Evolutionary conservation across 1,140 invertebrate species (phyloP), one percentile per base, ranked within the genome.

Genomic region (Cydia pomonella): DNA sequence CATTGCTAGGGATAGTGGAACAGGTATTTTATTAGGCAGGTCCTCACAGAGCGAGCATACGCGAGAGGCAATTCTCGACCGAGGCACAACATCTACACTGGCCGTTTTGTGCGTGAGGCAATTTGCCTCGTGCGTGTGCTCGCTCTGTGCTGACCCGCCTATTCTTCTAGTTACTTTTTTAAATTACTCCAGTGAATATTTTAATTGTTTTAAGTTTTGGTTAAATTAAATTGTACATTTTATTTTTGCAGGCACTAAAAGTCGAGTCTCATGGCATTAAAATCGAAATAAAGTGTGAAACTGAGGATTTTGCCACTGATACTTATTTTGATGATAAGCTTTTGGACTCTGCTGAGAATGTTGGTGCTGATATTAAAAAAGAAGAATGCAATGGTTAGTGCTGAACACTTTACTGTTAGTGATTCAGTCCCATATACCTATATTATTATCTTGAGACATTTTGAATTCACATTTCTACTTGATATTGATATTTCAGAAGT

Each of bases 1-100:
- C 78, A 13, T 76, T 81, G 9, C 72, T 72, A 63, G 69, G 80
- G 29, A 62, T 79, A 27, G n/a, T 77, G 53, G 12, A 50, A 3
- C 50, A 63, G 74, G 72, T 50, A 75, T 63, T 74, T 72, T 73
- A 44, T 16, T n/a, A n/a, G n/a, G n/a, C n/a, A n/a, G n/a, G n/a
- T 16, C 12, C 18, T 47, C 23, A n/a, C n/a, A n/a, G n/a, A n/a
- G n/a, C n/a, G n/a, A n/a, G n/a, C n/a, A n/a, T n/a, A n/a, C n/a
- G n/a, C n/a, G n/a, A n/a, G n/a, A n/a, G n/a, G n/a, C n/a, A n/a
- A n/a, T n/a, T n/a, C n/a, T n/a, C n/a, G n/a, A n/a, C n/a, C n/a
- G n/a, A n/a, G n/a, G n/a, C n/a, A n/a, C n/a, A n/a, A n/a, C n/a
- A n/a, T n/a, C n/a, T n/a, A n/a, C n/a, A n/a, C n/a, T n/a, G n/a